phyloP scores from a whole-genome alignment of 2,797 vertebrate genomes.

The Sebastes itinus region DNA sequence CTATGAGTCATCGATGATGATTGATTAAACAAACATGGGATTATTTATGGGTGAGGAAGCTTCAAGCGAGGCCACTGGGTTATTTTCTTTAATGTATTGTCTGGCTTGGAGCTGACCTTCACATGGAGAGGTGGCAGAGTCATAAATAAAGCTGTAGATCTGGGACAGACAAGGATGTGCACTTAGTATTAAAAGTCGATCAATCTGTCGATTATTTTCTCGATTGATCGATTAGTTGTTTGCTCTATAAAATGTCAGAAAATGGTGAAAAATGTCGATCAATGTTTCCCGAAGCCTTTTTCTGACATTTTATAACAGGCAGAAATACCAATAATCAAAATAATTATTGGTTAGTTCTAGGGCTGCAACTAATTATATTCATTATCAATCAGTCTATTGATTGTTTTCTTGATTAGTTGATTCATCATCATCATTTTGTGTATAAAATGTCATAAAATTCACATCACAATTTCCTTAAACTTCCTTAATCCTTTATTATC shows the following conservation, averaged over 20 bases:
- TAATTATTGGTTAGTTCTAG: neutral
- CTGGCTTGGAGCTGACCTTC: conserved; percentile 2
- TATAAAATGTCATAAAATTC: neutral
- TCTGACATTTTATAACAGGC: neutral
- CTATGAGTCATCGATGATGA: neutral
- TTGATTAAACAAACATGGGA: neutral
- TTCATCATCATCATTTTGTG: too few species aligned
- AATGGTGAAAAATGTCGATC: too few species aligned
- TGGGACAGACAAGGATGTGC: neutral
- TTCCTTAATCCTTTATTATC: too few species aligned
- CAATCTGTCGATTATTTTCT: too few species aligned
- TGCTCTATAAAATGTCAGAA: too few species aligned
- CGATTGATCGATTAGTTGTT: too few species aligned
- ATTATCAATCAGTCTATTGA: neutral
- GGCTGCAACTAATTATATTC: neutral
- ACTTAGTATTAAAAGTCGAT: neutral
- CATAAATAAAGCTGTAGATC: neutral
- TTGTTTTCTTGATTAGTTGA: too few species aligned
- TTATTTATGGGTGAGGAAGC: conserved; percentile 10
- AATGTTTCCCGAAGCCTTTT: too few species aligned
- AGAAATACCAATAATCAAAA: neutral
- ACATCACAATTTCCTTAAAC: too few species aligned
- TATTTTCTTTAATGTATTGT: neutral
- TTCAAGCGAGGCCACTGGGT: neutral
- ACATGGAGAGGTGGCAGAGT: neutral